Evolutionary conservation across 2,888 invertebrate genomes (phyloP).

Genomic region (Acanthosepion esculentum): DNA sequence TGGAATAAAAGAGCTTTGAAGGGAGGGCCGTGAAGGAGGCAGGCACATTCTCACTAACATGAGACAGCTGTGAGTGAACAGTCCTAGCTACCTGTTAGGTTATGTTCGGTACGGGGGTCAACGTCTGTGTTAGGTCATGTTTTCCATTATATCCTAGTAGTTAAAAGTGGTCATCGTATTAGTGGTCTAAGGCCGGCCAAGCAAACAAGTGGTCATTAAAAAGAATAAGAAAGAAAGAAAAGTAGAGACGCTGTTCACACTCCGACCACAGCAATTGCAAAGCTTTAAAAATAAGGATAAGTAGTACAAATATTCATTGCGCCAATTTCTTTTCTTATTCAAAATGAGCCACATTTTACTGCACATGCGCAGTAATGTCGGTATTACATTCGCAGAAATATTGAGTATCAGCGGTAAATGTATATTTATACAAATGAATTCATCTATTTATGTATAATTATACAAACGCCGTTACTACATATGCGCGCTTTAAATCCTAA

Average conservation of each 20-base stretch:
- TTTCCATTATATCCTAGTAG: slow-evolving; percentile 33
- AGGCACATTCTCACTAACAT: not conserved
- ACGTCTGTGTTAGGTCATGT: slow-evolving; percentile 33
- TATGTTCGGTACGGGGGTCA: not conserved
- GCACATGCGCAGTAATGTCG: not conserved
- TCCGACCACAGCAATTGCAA: not conserved
- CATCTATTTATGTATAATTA: too few relatives aligned
- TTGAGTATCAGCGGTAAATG: too few relatives aligned
- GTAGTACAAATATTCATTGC: not conserved
- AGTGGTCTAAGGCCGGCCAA: not conserved
- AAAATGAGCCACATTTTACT: not conserved
- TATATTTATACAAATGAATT: too few relatives aligned
- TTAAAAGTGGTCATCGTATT: slow-evolving; percentile 17
- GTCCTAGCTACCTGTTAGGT: slow-evolving; percentile 2
- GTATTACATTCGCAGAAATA: not conserved
- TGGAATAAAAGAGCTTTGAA: not conserved
- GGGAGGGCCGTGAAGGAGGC: not conserved
- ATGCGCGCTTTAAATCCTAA: too few relatives aligned
- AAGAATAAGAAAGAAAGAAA: not conserved
- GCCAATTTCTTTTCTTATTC: not conserved
- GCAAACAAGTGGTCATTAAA: not conserved
- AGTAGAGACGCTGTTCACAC: not conserved
- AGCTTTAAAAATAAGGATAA: not conserved
- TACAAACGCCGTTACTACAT: too few relatives aligned
- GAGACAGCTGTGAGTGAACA: slow-evolving; percentile 15